phyloP scores from a whole-genome alignment of 1,140 invertebrate genomes.

The Cyclina sinensis region DNA sequence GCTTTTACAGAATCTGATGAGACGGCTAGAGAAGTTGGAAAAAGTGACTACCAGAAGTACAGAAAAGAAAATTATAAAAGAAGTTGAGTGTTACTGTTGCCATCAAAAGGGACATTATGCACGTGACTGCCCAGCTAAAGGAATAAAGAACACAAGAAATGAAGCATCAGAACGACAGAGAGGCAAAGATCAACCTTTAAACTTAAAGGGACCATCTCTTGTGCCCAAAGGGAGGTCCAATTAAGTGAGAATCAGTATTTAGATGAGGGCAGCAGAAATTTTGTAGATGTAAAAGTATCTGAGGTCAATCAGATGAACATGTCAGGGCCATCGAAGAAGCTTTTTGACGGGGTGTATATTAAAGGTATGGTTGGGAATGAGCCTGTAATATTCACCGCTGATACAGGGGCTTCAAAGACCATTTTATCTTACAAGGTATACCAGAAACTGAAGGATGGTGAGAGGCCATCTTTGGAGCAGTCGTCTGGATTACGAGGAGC shows the following conservation, averaged over 20 bases:
- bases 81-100: neutral
- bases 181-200: neutral
- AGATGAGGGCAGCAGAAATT: too few species aligned
- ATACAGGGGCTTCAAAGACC: slow-evolving; percentile 9
- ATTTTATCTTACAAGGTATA: slow-evolving; percentile 12
- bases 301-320: too few species aligned
- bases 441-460: neutral
- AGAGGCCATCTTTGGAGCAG: neutral
- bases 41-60: neutral
- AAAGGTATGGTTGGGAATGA: too few species aligned
- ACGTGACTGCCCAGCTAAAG: neutral
- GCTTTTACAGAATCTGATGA: too few species aligned
- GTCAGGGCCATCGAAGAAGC: too few species aligned
- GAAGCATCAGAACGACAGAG: neutral
- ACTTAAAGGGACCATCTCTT: neutral
- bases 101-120: neutral
- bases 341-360: too few species aligned
- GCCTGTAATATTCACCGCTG: too few species aligned
- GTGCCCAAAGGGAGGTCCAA: neutral
- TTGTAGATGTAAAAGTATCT: too few species aligned
- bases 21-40: neutral
- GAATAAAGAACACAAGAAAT: neutral
- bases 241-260: too few species aligned
- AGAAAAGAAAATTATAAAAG: neutral
- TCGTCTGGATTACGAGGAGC: neutral